These are phyloP conservation scores for Amphibalanus amphitrite DNA, from an alignment of 1,140 invertebrate species.

Conservation along the genomic window DNA sequence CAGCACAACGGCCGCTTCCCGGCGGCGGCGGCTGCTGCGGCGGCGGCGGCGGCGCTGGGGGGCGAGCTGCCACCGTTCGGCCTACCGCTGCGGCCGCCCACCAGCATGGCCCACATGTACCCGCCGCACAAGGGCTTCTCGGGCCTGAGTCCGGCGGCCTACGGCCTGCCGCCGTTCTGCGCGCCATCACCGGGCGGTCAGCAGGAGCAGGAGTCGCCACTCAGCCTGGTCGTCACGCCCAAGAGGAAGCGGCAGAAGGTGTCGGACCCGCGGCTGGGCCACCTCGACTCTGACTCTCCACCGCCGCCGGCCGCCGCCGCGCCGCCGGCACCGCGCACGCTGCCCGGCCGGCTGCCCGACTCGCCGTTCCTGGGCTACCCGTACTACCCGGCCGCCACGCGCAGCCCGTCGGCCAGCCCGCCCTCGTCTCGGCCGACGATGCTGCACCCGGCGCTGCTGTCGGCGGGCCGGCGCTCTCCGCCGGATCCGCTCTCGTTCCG, in stretches of 20 bases:
- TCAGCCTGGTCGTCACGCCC: constrained; percentile 78
- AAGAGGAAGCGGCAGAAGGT: constrained; percentile 94
- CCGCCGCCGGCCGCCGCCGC: too few relatives aligned
- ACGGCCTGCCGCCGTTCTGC: constrained; percentile 9
- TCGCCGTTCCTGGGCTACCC: background rate
- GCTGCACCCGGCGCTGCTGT: background rate
- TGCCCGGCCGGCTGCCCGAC: too few relatives aligned
- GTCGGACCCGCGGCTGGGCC: constrained; percentile 67
- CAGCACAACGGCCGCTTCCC: constrained; percentile 29
- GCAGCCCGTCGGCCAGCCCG: background rate
- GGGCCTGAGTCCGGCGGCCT: background rate
- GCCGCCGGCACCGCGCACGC: too few relatives aligned
- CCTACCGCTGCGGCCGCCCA: background rate
- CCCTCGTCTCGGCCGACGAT: background rate
- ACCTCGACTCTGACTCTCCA: background rate
- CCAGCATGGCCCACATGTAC: background rate
- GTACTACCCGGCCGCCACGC: background rate
- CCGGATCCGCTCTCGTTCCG: background rate
- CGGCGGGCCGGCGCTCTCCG: background rate
- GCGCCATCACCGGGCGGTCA: constrained; percentile 15
- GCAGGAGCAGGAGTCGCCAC: constrained; percentile 62
- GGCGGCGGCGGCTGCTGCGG: too few relatives aligned
- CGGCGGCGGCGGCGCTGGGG: background rate
- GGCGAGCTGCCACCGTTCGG: background rate
- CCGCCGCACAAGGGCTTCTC: background rate